A percentile compares a stretch with the other conserved stretches of the same genome.
Conservation (phyloP, 1,140 invertebrate species). For the Delia radicum region DNA sequence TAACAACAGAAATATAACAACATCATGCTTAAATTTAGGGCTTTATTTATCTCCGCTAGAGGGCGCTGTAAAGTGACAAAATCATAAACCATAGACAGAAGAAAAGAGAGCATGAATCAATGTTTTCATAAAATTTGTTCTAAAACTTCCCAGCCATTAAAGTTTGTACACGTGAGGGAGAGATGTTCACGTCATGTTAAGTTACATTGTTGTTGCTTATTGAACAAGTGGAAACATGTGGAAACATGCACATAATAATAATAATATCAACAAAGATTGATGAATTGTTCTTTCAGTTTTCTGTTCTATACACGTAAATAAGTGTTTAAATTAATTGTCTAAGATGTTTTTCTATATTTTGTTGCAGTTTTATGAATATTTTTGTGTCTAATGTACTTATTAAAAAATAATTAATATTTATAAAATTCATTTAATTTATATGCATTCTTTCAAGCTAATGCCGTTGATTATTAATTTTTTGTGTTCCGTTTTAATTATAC, state of each 20-base stretch:
- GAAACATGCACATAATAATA: not conserved
- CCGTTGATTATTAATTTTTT: not conserved
- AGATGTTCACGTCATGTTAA: too few species aligned
- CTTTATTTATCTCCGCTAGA: too few species aligned
- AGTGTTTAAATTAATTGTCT: not conserved
- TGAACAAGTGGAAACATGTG: not conserved
- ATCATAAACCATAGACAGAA: too few species aligned
- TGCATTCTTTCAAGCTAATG: not conserved
- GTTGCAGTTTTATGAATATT: not conserved
- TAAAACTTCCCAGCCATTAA: too few species aligned
- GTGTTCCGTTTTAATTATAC: not conserved
- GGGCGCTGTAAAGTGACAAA: too few species aligned
- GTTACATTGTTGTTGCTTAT: not conserved
- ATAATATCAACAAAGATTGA: not conserved
- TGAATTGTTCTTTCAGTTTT: not conserved
- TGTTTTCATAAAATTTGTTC: too few species aligned
- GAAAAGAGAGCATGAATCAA: too few species aligned
- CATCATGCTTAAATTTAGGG: too few species aligned
- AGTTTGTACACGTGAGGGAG: too few species aligned
- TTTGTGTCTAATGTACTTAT: not conserved
- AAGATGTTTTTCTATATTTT: not conserved
- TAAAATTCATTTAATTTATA: not conserved
- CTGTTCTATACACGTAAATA: not conserved
- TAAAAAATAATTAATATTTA: not conserved
- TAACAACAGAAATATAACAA: too few species aligned